These are phyloP conservation scores for Todiramphus saurophagus DNA, from an alignment of 2,113 vertebrate genomes.

Conservation along the genomic window DNA sequence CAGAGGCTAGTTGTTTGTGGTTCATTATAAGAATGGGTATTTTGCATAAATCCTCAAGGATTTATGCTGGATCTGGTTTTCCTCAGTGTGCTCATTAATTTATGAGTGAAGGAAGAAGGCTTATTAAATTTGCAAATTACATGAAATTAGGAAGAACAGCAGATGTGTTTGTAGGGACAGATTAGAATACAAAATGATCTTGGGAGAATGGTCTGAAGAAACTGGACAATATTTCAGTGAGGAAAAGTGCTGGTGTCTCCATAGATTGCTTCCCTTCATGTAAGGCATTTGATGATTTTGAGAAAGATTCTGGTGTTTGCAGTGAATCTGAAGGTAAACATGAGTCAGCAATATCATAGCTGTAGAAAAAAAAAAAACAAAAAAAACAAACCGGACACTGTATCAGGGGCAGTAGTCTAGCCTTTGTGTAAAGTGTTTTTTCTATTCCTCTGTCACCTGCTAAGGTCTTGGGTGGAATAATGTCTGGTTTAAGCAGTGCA, in stretches of 20 bases:
- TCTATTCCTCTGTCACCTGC: background rate
- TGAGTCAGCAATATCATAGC: background rate
- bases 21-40: background rate
- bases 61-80: background rate
- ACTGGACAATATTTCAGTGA: background rate
- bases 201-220: background rate
- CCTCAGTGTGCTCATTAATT: background rate
- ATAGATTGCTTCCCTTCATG: background rate
- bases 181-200: background rate
- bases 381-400: too few species aligned
- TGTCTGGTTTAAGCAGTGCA: background rate
- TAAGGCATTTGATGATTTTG: background rate
- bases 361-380: background rate
- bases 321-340: background rate
- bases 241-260: background rate
- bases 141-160: background rate
- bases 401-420: background rate
- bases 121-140: background rate
- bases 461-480: background rate
- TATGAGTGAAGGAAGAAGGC: background rate
- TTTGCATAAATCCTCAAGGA: background rate
- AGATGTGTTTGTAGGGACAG: background rate
- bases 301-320: background rate
- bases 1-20: background rate
- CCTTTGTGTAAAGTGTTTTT: background rate